Evolutionary conservation across 2,888 invertebrate species (phyloP).

Genomic region (Philereme transversata): DNA sequence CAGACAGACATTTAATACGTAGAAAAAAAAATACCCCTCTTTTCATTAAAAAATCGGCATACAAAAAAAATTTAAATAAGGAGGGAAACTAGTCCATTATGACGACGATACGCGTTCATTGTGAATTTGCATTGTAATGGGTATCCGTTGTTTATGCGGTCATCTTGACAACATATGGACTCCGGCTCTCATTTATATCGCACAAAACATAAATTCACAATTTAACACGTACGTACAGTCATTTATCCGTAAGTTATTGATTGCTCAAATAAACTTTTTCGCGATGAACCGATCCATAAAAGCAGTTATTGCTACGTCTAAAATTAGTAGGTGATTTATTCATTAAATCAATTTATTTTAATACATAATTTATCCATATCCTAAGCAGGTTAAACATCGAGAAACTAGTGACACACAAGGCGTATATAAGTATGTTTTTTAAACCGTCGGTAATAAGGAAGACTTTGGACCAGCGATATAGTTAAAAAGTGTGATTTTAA

Average conservation of each 20-base stretch:
- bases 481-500: no score
- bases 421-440: no score
- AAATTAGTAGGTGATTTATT: no score
- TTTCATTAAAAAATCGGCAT: neutral
- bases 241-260: conserved; percentile 30
- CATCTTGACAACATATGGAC: conserved; percentile 57
- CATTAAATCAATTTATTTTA: no score
- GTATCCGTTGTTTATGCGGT: conserved; percentile 62
- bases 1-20: no score
- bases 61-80: conserved; percentile 63
- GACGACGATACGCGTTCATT: conserved; percentile 55
- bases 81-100: conserved; percentile 62
- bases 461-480: no score
- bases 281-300: neutral
- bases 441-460: no score
- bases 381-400: no score
- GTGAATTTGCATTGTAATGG: conserved; percentile 80
- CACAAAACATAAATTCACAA: conserved; percentile 47
- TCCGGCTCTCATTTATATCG: conserved; percentile 48
- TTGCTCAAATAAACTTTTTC: conserved; percentile 5
- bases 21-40: no score
- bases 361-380: no score
- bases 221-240: conserved; percentile 42
- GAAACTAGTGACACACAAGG: no score
- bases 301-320: no score